Evolutionary conservation across 1,140 invertebrate genomes (phyloP), one percentile per base, ranked within the genome.

Genomic region (Wasmannia auropunctata): DNA sequence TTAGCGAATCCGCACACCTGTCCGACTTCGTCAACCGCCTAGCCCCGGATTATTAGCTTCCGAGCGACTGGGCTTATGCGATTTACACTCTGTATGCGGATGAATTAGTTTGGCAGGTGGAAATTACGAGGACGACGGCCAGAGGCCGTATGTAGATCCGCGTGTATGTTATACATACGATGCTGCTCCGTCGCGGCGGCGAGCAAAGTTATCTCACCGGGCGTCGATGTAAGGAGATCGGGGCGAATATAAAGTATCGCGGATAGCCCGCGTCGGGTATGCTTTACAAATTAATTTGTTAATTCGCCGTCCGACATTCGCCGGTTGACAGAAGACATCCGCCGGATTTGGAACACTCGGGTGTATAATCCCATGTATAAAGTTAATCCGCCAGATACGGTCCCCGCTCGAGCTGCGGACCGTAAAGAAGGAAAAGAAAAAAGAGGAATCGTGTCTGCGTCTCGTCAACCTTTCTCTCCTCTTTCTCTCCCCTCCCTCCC

Each of bases 21-120:
- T 69, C 51, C 16, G 56, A 69, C 72, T 81, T 75, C 16, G 79
- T 90, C 86, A 90, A 46, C 8, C 58, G 43, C 14, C n/a, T 56
- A 46, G 51, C 76, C 19, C n/a, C 43, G 81, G 89, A 90, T 90
- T 90, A 90, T 89, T 89, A 89, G 72, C 75, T 77, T 79, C 56
- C 72, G 75, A 76, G 80, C 62, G 51, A 54, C 28, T 7, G 76
- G 86, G 87, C 56, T 69, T 72, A 43, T 74, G 49, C 87, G 79
- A 90, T 88, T 88, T 85, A 87, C 85, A 79, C 67, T 10, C 60
- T 65, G 65, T 90, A 85, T 79, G 85, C 56, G 49, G 74, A 84
- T 86, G 79, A 87, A 90, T 88, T 87, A 70, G 19, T 34, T 54
- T 49, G 87, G 51, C 60, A 72, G 56, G 56, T 69, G 85, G 58